Conservation (phyloP, 2,797 vertebrate genomes). For the Danio choprae region DNA sequence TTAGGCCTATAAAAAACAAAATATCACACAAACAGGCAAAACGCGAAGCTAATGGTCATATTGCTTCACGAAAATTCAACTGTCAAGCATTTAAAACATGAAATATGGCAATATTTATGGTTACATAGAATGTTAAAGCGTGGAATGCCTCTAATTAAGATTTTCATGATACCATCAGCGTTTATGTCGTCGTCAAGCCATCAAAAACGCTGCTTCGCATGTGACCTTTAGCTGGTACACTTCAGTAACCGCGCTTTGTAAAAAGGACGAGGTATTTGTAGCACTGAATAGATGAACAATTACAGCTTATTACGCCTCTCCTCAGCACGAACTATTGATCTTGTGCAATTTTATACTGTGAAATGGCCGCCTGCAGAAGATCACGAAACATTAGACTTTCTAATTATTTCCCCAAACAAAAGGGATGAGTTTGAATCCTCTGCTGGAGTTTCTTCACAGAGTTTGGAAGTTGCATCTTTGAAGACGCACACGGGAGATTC, state of each 20-base stretch:
- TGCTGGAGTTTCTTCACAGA: constrained; percentile 26
- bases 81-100: constrained; percentile 1
- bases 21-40: constrained; percentile 12
- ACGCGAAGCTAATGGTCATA: not conserved
- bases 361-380: constrained; percentile 54
- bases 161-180: constrained; percentile 10
- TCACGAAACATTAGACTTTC: constrained; percentile 60
- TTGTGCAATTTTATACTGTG: constrained; percentile 35
- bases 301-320: constrained; percentile 35
- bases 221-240: constrained; percentile 17
- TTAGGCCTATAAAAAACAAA: constrained; percentile 26
- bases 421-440: constrained; percentile 53
- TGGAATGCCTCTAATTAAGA: constrained; percentile 12
- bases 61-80: not conserved
- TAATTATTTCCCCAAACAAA: constrained; percentile 64
- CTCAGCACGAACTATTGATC: constrained; percentile 48
- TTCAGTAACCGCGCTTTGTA: not conserved
- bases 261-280: constrained; percentile 35
- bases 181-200: constrained; percentile 28
- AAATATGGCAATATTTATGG: constrained; percentile 8
- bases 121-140: not conserved
- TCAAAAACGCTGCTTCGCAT: not conserved
- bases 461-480: constrained; percentile 48
- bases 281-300: constrained; percentile 48
- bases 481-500: constrained; percentile 34